A percentile compares a stretch with the other conserved stretches of the same genome.
These are phyloP conservation scores for Brotogeris chrysoptera DNA, from an alignment of 2,797 vertebrate genomes.

Conservation along the genomic window DNA sequence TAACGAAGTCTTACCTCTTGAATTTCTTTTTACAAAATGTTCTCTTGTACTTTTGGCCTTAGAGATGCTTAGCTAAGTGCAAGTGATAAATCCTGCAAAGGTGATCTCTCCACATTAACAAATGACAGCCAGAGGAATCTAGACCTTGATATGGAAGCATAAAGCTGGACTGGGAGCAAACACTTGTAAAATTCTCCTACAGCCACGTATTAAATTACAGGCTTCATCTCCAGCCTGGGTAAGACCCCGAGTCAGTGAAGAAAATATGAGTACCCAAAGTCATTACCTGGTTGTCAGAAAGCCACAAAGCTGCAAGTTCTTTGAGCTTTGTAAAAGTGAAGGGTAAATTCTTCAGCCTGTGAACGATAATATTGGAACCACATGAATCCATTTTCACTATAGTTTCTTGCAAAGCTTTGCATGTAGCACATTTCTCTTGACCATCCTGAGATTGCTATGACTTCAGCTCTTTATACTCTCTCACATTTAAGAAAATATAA, in stretches of 20 bases:
- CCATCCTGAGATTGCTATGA: background rate
- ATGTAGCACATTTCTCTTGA: background rate
- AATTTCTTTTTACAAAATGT: background rate
- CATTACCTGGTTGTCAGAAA: conserved; percentile 98
- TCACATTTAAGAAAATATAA: background rate
- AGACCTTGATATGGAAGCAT: background rate
- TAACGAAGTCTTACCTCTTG: background rate
- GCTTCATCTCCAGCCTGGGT: background rate
- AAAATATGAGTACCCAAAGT: background rate
- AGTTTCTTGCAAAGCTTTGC: background rate
- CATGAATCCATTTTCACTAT: background rate
- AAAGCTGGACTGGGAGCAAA: background rate
- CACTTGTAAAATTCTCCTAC: background rate
- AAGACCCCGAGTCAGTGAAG: background rate
- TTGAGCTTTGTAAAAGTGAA: conserved; percentile 99
- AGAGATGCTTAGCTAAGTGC: background rate
- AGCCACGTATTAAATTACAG: background rate
- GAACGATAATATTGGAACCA: conserved; percentile 47
- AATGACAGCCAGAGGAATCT: background rate
- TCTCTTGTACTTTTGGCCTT: background rate
- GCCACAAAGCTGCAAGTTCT: conserved; percentile 97
- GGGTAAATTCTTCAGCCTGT: conserved; percentile 96
- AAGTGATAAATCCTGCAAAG: background rate
- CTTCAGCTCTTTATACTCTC: background rate
- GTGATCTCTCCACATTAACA: background rate